These are phyloP conservation scores for Linepithema humile DNA, from an alignment of 1,140 invertebrate species.

Conservation along the genomic window DNA sequence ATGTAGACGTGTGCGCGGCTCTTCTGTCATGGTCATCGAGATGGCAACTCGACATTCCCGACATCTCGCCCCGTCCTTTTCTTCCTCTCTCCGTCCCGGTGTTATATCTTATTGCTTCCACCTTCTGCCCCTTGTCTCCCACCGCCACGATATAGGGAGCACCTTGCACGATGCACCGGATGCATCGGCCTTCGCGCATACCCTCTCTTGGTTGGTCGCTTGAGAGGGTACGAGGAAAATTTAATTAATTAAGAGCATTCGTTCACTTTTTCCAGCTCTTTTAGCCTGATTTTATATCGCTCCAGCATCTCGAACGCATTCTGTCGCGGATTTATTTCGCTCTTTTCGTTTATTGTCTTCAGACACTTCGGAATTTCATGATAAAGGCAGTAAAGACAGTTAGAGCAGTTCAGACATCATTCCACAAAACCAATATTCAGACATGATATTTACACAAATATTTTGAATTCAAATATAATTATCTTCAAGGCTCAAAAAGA, in stretches of 20 bases:
- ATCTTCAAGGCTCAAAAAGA: background rate
- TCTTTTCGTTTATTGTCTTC: background rate
- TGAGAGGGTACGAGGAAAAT: background rate
- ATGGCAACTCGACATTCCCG: constrained; percentile 75
- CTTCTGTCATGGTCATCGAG: constrained; percentile 58
- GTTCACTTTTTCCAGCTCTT: background rate
- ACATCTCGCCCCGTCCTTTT: constrained; percentile 70
- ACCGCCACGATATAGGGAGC: constrained; percentile 34
- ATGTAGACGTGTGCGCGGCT: background rate
- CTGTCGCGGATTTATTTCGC: background rate
- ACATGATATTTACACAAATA: background rate
- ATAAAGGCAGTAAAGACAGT: background rate
- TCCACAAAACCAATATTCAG: background rate
- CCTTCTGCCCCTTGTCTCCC: constrained; percentile 19
- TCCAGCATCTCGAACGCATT: background rate
- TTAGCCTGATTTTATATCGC: background rate
- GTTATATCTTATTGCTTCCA: constrained; percentile 41
- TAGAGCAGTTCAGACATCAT: background rate
- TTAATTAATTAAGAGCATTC: background rate
- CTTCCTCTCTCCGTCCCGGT: constrained; percentile 26
- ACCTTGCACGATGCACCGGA: constrained; percentile 56
- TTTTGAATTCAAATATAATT: background rate
- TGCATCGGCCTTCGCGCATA: background rate
- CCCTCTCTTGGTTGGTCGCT: background rate
- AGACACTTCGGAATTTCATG: background rate